A percentile compares a stretch with the other conserved stretches of the same genome.
These are phyloP conservation scores for Pterostichus niger DNA, from an alignment of 2,888 invertebrate genomes.

Conservation along the genomic window DNA sequence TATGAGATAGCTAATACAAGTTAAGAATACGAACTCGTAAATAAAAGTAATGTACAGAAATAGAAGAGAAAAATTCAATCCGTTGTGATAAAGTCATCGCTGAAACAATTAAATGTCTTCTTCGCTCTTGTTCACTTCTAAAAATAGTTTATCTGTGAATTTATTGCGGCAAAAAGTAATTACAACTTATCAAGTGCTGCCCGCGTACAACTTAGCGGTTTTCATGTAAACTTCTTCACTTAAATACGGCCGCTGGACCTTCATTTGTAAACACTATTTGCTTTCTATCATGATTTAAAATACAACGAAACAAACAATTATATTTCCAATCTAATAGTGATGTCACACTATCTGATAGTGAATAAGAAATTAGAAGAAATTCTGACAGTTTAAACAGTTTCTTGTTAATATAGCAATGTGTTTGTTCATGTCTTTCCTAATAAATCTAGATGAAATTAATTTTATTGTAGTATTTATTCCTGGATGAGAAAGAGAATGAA, in stretches of 20 bases:
- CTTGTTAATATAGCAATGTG: no score
- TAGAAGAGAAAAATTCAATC: slow-evolving; percentile 44
- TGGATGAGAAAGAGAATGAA: no score
- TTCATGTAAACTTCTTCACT: slow-evolving; percentile 56
- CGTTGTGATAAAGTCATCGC: slow-evolving; percentile 42
- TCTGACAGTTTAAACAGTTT: no score
- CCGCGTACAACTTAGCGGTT: slow-evolving; percentile 56
- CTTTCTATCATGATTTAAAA: slow-evolving; percentile 28
- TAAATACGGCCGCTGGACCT: slow-evolving; percentile 50
- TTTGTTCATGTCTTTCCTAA: no score
- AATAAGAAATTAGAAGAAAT: no score
- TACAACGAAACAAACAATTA: neutral
- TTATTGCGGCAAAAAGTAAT: slow-evolving; percentile 49
- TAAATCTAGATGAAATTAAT: no score
- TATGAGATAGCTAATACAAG: no score
- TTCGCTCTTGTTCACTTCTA: slow-evolving; percentile 13
- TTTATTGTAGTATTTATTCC: no score
- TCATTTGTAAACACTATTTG: slow-evolving; percentile 52
- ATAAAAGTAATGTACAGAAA: slow-evolving; percentile 34
- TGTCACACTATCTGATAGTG: no score
- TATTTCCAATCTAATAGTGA: neutral
- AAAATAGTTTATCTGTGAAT: slow-evolving; percentile 54
- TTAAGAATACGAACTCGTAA: neutral
- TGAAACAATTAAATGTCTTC: slow-evolving; percentile 52
- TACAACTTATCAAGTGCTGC: slow-evolving; percentile 57